Base-by-base conservation (phyloP, 2,888 invertebrate species). In the Pyrochroa serraticornis region DNA sequence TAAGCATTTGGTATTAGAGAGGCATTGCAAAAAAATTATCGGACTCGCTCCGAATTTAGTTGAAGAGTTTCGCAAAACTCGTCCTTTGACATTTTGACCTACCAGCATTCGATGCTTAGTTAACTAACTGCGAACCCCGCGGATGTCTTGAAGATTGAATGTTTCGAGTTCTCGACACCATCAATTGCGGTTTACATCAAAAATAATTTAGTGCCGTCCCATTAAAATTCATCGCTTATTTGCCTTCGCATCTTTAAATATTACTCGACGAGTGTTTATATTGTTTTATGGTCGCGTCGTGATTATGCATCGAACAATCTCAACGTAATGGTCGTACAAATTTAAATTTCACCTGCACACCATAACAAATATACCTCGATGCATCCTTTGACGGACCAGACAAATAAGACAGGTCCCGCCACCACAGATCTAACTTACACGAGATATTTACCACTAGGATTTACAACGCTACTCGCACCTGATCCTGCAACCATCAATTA, bases 151-250 rank as follows among this genome's bases (percentile, higher is more conserved):
- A n/a, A 3, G 22, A 22, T 22, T 22, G 22, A 22, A 22, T 22
- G 22, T 22, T 22, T 5, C 22, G 22, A 22, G 22, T 22, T 22
- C 22, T 22, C 22, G 22, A 2, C 22, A 5, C 22, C 22, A 22
- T 22, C 22, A 22, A 22, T 22, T 22, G 22, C 22, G 22, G 22
- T 22, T 22, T 47, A 37, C 37, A 6, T 12, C 37, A 37, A 37
- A 47, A 51, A 49, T 51, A 51, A 51, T 51, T 51, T 43, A 43
- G 43, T 35, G 36, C 34, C 43, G 50, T 42, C 50, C 35, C 50
- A 51, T 51, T 51, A 51, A 51, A 51, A 51, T 51, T 51, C 50
- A 51, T 51, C 43, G 50, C 50, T 51, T 51, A 51, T 51, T 51
- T 51, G 50, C 50, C 43, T 34, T 39, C 36, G 22, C 41, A 42